Base-by-base conservation (phyloP, 2,888 invertebrate species). In the Gymnosoma rotundatum region DNA sequence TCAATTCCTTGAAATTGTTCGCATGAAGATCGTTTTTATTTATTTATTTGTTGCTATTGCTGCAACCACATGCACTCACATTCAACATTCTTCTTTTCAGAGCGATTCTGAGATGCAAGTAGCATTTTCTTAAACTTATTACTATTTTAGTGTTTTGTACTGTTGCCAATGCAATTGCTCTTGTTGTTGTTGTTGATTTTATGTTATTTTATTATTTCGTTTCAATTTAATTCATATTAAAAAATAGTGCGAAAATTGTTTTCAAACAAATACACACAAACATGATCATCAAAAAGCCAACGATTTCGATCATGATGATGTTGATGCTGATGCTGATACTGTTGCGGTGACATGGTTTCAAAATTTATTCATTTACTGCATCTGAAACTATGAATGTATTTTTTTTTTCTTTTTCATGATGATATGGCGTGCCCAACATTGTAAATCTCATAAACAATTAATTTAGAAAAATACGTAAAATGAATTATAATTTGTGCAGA, bases 1-100 rank as follows among this genome's bases (percentile, higher is more conserved):
- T 89, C 90, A 89, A 91, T 90, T 90, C 90, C 90, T 89, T 91
- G 91, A 90, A 90, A 90, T 91, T 90, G 90, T 89, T 90, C 90
- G 89, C 89, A 88, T 89, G 89, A 88, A 89, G 88, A 88, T 83
- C 73, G 67, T 32, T 73, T 75, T 84, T 66, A 60, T 36, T 73
- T 69, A 25, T 69, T 54, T 52, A 7, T 42, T 42, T 36, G 61
- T n/a, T 58, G 60, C 21, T 60, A n/a, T 36, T 36, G 50, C 25
- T 32, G 25, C 76, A 52, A 21, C 20, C 64, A 75, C 32, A 48
- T 48, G 16, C 58, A 66, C 56, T 48, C 9, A 10, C 54, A 45
- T 21, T 12, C 32, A 25, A 61, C 18, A 78, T 45, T 32, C 42
- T 60, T 20, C 48, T 52, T 50, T 69, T 78, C 38, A 32, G 8